phyloP scores from a whole-genome alignment of 2,113 vertebrate species.

The Telmatochromis sp. region DNA sequence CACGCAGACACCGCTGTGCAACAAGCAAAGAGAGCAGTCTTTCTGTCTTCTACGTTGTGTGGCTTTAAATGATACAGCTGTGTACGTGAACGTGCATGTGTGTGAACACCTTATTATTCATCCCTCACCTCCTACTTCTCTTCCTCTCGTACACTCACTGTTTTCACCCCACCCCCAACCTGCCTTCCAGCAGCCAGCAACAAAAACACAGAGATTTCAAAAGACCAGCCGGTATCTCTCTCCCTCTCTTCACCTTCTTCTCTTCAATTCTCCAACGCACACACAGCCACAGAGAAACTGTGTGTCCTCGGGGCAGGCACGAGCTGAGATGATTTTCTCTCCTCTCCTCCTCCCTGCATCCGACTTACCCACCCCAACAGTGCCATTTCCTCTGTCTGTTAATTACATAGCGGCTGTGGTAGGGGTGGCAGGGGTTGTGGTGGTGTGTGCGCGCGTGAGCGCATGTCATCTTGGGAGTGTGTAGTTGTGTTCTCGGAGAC shows the following conservation, averaged over 20 bases:
- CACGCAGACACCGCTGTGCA: neutral
- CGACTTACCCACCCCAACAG: slow-evolving; percentile 46
- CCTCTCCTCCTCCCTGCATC: slow-evolving; percentile 35
- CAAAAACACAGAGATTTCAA: slow-evolving; percentile 58
- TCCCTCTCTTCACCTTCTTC: slow-evolving; percentile 39
- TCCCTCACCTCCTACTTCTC: slow-evolving; percentile 45
- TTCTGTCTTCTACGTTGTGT: slow-evolving; percentile 13
- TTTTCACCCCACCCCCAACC: neutral
- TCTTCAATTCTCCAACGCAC: slow-evolving; percentile 16
- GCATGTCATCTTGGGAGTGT: slow-evolving; percentile 44
- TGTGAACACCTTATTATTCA: slow-evolving; percentile 47
- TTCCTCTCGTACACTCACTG: neutral
- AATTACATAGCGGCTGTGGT: slow-evolving; percentile 57
- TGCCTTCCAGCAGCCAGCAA: slow-evolving; percentile 46
- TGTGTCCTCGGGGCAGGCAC: slow-evolving; percentile 58
- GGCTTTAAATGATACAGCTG: slow-evolving; percentile 11
- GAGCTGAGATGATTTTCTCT: slow-evolving; percentile 50
- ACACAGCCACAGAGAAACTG: slow-evolving; percentile 14
- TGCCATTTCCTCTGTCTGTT: slow-evolving; percentile 65
- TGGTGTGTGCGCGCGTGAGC: neutral
- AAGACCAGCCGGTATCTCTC: slow-evolving; percentile 45
- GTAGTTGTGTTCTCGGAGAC: slow-evolving; percentile 53
- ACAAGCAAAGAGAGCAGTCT: slow-evolving; percentile 26
- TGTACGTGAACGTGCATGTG: neutral
- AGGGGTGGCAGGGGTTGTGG: slow-evolving; percentile 29